Evolutionary conservation across 2,113 vertebrate species (phyloP).

Genomic region (Onychostruthus taczanowskii): DNA sequence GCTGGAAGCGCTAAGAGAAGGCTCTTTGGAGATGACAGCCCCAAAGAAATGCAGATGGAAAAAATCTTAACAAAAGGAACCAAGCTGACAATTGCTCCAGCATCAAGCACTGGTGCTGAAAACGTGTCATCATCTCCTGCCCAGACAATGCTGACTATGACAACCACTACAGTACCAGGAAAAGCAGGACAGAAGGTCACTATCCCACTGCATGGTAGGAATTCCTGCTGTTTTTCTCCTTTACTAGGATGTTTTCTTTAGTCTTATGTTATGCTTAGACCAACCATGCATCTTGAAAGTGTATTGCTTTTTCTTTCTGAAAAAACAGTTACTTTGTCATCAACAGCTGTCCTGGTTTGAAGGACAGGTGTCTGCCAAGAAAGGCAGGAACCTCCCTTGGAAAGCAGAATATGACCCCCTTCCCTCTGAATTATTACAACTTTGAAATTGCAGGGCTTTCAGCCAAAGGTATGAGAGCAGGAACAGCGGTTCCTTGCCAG

Average conservation of each 20-base stretch:
- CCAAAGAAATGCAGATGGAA: slow-evolving; percentile 69
- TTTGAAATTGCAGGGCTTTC: rapidly evolving
- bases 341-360: not conserved
- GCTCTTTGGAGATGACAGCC: slow-evolving; percentile 90
- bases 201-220: slow-evolving; percentile 85
- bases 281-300: not conserved
- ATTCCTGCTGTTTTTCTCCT: not conserved
- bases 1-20: slow-evolving; percentile 94
- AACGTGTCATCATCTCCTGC: slow-evolving; percentile 72
- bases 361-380: not conserved
- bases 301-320: not conserved
- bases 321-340: not conserved
- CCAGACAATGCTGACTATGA: slow-evolving; percentile 79
- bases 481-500: not conserved
- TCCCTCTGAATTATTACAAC: rapidly evolving
- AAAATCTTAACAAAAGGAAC: slow-evolving; percentile 69
- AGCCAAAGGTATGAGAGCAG: rapidly evolving
- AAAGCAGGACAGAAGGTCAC: slow-evolving; percentile 78
- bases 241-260: not conserved
- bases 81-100: slow-evolving; percentile 72
- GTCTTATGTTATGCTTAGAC: not conserved
- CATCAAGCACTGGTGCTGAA: slow-evolving; percentile 31
- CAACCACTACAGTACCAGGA: slow-evolving; percentile 64
- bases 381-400: rapidly evolving
- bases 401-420: not conserved